Base-by-base conservation (phyloP, 1,140 invertebrate species). In the Helicoverpa armigera region DNA sequence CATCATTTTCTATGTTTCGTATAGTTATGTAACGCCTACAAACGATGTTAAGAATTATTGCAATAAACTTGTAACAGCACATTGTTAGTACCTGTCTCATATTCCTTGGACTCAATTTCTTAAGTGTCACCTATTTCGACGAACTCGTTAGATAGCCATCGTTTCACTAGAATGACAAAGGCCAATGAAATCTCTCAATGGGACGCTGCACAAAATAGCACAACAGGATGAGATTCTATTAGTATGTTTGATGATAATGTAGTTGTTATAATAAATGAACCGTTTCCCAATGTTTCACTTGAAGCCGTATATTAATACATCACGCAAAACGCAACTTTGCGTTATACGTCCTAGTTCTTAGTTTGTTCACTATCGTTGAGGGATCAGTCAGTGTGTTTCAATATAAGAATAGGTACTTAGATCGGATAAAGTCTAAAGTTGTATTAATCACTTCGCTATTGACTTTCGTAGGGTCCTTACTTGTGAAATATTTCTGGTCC, bases 1-100 rank as follows among this genome's bases (percentile, higher is more conserved):
- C 92, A 77, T 96, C 96, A 82, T 96, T 96, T 74, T 96, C 96
- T 75, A 96, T 96, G 58, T 96, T 96, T 9, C 94, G 95, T 56
- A 96, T 95, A 13, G 95, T 92, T 43, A 96, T 95, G 50, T 92
- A 92, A 43, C 96, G 95, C 67, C 96, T 96, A 80, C 2, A 87
- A 88, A 74, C 9, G 16, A 76, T 31, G 56, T 2, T 29, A 51
- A 53, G 23, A 18, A 43, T 72, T 54, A 63, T 48, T 70, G 53
- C 9, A 43, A 67, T 67, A 48, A 67, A 48, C 63, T 48, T 67
- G 48, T 67, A 16, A 60, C 56, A 67, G 63, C 14, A 35, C 60
- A 23, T 23, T 23, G 23, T 23, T 23, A 11, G 58, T 72, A 53
- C 29, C 13, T 72, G 5, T 54, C 51, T n/a, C 14, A 70, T 51